phyloP scores from a whole-genome alignment of 2,888 invertebrate genomes.

The Lucinisca nassula region DNA sequence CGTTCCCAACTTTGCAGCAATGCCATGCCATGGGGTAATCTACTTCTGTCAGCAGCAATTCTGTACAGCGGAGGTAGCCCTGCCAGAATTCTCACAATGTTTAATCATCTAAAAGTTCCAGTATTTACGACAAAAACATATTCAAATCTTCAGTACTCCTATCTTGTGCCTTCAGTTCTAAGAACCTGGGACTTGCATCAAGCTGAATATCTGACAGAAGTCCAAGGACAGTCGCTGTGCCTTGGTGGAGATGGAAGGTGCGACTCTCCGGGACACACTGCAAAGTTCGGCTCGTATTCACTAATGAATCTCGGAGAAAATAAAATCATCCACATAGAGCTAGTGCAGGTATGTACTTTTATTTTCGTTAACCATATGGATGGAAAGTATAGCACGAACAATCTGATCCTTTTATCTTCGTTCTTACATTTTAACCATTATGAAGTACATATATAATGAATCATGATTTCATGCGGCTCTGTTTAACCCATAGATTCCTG shows the following conservation, averaged over 20 bases:
- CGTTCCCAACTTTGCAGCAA: background rate
- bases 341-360: background rate
- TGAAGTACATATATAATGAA: too few species aligned
- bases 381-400: too few species aligned
- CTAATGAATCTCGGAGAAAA: background rate
- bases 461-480: too few species aligned
- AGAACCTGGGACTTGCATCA: background rate
- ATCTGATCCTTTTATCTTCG: too few species aligned
- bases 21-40: conserved; percentile 13
- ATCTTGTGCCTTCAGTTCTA: conserved; percentile 15
- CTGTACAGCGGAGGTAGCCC: conserved; percentile 21
- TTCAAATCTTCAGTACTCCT: background rate
- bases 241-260: conserved; percentile 26
- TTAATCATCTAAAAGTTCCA: background rate
- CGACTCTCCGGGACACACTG: conserved; percentile 23
- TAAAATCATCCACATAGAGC: background rate
- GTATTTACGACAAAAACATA: background rate
- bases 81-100: background rate
- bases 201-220: background rate
- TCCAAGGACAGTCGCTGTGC: background rate
- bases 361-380: background rate
- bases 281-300: conserved; percentile 14
- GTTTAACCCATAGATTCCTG: too few species aligned
- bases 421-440: too few species aligned
- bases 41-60: conserved; percentile 6